Conservation (phyloP, 2,888 invertebrate species). For the Drosophila dives region DNA sequence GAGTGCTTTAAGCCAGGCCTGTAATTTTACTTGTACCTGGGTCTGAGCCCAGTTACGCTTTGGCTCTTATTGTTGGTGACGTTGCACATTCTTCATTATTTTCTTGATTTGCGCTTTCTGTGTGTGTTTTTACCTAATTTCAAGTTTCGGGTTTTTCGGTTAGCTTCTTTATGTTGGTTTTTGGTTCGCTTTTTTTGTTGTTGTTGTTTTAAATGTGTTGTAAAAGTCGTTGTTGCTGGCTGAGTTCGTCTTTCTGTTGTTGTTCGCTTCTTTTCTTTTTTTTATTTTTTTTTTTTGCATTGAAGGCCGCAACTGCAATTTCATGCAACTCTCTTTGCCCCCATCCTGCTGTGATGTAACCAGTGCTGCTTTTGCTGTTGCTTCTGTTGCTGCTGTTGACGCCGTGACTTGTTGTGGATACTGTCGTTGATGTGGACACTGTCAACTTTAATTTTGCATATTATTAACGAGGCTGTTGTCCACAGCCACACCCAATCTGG, state of each 20-base stretch:
- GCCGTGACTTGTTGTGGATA: conserved; percentile 8
- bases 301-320: conserved; percentile 67
- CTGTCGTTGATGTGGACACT: conserved; percentile 32
- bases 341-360: conserved; percentile 5
- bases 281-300: conserved; percentile 27
- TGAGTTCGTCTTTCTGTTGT: conserved; percentile 8
- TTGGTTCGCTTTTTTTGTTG: conserved; percentile 13
- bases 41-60: conserved; percentile 33
- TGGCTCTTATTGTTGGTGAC: conserved; percentile 53
- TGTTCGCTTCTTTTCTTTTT: conserved; percentile 47
- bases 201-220: conserved; percentile 46
- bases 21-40: not conserved
- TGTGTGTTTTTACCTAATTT: conserved; percentile 66
- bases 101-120: conserved; percentile 27
- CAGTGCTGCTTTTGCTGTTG: conserved; percentile 5
- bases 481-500: conserved; percentile 11
- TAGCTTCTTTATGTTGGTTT: conserved; percentile 18
- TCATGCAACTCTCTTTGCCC: conserved; percentile 38
- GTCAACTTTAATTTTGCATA: conserved; percentile 62
- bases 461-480: conserved; percentile 40
- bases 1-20: conserved; percentile 7
- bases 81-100: conserved; percentile 72
- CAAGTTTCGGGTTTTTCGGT: conserved; percentile 38
- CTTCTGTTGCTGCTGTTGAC: conserved; percentile 37
- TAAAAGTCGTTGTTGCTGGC: conserved; percentile 42